These are phyloP conservation scores for Manduca sexta DNA, from an alignment of 1,140 invertebrate species.

Conservation along the genomic window DNA sequence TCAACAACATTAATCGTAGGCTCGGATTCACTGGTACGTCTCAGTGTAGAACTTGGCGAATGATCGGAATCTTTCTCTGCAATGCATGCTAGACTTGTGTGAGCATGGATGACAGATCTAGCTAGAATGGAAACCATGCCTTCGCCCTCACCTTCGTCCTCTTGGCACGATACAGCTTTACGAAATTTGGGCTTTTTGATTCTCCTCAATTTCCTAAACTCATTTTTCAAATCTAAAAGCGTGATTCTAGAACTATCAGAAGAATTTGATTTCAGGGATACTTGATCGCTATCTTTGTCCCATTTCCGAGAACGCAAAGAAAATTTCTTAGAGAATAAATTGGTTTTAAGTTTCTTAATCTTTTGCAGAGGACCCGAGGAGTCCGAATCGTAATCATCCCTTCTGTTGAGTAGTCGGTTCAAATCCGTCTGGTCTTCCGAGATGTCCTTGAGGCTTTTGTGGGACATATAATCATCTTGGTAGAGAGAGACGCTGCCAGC, in stretches of 20 bases:
- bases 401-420: conserved; percentile 46
- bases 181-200: conserved; percentile 71
- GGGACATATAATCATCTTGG: conserved; percentile 49
- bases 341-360: conserved; percentile 54
- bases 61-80: conserved; percentile 73
- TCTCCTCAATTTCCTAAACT: conserved; percentile 57
- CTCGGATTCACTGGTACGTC: conserved; percentile 62
- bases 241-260: conserved; percentile 66
- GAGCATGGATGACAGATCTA: conserved; percentile 75
- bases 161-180: conserved; percentile 67
- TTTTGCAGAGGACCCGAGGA: conserved; percentile 42
- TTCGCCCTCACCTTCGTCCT: conserved; percentile 74
- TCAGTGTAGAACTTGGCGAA: conserved; percentile 58
- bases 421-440: conserved; percentile 59
- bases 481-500: conserved; percentile 52
- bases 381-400: conserved; percentile 40
- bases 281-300: conserved; percentile 50
- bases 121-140: conserved; percentile 78
- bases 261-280: conserved; percentile 55
- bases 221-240: conserved; percentile 58
- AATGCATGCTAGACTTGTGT: conserved; percentile 76
- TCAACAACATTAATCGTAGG: conserved; percentile 38
- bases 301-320: conserved; percentile 34
- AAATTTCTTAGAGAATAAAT: conserved; percentile 47
- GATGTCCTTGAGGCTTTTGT: conserved; percentile 50